phyloP scores from a whole-genome alignment of 2,113 vertebrate species.

The Anoplopoma fimbria region DNA sequence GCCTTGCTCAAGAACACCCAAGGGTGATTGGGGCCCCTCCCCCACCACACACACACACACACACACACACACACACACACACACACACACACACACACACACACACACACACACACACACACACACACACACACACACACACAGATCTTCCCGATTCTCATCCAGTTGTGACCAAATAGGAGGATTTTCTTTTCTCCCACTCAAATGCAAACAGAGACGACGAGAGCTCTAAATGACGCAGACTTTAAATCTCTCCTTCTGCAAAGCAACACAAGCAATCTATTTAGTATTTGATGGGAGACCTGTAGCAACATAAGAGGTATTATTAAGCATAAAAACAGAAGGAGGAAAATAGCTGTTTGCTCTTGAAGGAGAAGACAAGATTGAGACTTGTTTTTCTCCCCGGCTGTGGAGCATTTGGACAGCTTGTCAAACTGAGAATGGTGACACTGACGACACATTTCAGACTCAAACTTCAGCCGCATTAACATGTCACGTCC shows the following conservation, averaged over 20 bases:
- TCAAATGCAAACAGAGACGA: neutral
- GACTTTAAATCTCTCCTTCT: conserved; percentile 5
- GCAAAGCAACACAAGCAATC: conserved; percentile 7
- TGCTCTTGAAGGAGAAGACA: no score
- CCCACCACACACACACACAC: neutral
- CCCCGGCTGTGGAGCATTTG: neutral
- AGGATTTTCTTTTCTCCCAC: neutral
- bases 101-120: conserved; percentile 2
- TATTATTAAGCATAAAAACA: neutral
- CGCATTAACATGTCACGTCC: neutral
- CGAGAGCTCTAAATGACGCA: neutral
- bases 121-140: neutral
- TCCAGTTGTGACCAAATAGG: neutral
- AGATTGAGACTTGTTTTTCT: neutral
- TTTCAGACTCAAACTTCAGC: neutral
- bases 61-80: conserved; percentile 7
- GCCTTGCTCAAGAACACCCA: conserved; percentile 62
- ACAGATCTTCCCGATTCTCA: neutral
- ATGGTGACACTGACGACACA: neutral
- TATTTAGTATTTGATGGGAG: conserved; percentile 9
- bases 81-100: neutral
- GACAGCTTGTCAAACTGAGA: neutral
- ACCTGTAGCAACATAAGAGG: no score
- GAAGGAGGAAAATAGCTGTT: neutral
- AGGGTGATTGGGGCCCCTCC: conserved; percentile 38